Percentiles rank a stretch among this genome's conserved stretches.
Conservation (phyloP, 2,888 invertebrate genomes). For the Sphaerophoria taeniata region DNA sequence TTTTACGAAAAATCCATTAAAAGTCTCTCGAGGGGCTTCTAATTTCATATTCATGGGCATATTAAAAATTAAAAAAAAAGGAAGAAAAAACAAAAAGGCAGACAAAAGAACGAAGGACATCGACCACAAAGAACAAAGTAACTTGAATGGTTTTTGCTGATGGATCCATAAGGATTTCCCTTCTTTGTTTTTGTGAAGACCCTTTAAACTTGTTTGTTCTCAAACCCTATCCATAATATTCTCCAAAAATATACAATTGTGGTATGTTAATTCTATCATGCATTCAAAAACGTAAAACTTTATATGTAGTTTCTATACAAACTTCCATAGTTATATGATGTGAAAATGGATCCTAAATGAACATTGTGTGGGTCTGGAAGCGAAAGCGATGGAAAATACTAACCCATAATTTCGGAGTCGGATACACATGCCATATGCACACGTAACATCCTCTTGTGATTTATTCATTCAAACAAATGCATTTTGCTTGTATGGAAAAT, state of each 20-base stretch:
- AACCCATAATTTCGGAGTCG: slow-evolving; percentile 51
- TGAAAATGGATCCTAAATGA: slow-evolving; percentile 22
- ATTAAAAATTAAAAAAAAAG: slow-evolving; percentile 5
- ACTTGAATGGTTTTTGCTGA: slow-evolving; percentile 46
- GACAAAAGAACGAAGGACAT: background rate
- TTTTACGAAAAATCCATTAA: slow-evolving; percentile 60
- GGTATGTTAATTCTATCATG: slow-evolving; percentile 12
- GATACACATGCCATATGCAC: slow-evolving; percentile 20
- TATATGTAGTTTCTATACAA: background rate
- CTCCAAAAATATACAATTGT: background rate
- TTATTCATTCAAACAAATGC: slow-evolving; percentile 29
- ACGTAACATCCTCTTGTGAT: slow-evolving; percentile 33
- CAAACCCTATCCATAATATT: slow-evolving; percentile 3
- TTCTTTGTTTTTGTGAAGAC: slow-evolving; percentile 50
- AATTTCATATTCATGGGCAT: slow-evolving; percentile 43
- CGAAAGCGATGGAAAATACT: slow-evolving; percentile 32
- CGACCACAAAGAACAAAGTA: slow-evolving; percentile 2
- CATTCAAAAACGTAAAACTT: background rate
- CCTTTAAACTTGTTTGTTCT: background rate
- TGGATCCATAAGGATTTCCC: slow-evolving; percentile 12
- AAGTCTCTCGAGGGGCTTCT: slow-evolving; percentile 51
- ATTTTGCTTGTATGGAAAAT: slow-evolving; percentile 38
- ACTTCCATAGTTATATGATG: slow-evolving; percentile 17
- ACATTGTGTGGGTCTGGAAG: background rate
- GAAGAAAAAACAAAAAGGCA: background rate